phyloP scores from a whole-genome alignment of 2,113 vertebrate genomes.

The Crotalus horridus region DNA sequence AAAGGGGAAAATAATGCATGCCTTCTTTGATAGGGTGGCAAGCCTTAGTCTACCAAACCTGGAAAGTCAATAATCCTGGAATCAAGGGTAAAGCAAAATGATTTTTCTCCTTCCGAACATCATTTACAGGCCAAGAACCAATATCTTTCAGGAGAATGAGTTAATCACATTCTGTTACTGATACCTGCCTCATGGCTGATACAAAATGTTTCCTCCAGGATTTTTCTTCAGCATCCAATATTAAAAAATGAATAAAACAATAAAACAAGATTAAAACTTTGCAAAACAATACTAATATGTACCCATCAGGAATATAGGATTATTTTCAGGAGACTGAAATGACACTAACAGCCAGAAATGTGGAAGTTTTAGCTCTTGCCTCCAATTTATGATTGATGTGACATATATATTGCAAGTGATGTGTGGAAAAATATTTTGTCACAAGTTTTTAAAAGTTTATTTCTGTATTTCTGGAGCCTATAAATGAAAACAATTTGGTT shows the following conservation, averaged over 20 bases:
- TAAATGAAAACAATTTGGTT: conserved; percentile 9
- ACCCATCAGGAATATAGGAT: neutral
- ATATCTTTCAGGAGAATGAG: neutral
- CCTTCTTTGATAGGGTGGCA: neutral
- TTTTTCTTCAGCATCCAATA: neutral
- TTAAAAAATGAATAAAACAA: neutral
- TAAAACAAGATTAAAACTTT: neutral
- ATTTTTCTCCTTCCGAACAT: neutral
- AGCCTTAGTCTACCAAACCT: neutral
- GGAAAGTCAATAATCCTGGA: neutral
- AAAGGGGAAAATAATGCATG: neutral
- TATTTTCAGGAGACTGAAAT: neutral
- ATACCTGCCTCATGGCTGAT: neutral
- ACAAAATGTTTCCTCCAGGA: neutral
- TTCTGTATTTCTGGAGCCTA: conserved; percentile 19
- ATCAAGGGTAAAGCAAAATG: neutral
- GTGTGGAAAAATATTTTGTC: neutral
- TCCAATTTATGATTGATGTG: conserved; percentile 28
- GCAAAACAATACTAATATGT: neutral
- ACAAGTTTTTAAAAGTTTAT: neutral
- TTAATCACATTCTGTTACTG: neutral
- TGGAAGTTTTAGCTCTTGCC: neutral
- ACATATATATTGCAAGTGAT: neutral
- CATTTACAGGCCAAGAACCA: neutral
- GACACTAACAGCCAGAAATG: neutral